Conservation (phyloP, 2,113 vertebrate species). For the Salvelinus fontinalis region DNA sequence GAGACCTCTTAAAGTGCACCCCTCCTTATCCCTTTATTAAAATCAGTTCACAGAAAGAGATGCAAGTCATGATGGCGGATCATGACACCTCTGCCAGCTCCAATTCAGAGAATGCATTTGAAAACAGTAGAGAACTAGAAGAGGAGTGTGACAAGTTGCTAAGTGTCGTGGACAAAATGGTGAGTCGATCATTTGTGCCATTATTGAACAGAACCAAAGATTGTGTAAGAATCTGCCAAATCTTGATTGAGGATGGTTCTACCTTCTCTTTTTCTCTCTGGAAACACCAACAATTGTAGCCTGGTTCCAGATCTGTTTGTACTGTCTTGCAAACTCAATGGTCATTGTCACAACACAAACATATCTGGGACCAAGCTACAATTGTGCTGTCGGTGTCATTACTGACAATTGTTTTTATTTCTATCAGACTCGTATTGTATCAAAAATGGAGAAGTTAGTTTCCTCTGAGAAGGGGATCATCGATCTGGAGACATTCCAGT, state of each 20-base stretch:
- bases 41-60: constrained; percentile 65
- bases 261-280: background rate
- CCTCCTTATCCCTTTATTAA: background rate
- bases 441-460: constrained; percentile 83
- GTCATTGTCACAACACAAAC: too few relatives aligned
- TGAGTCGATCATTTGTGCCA: constrained; percentile 43
- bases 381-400: background rate
- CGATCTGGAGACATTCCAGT: constrained; percentile 83
- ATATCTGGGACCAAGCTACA: too few relatives aligned
- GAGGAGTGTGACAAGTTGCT: constrained; percentile 65
- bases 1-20: background rate
- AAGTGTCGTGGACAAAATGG: constrained; percentile 79
- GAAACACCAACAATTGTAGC: background rate
- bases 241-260: background rate
- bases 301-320: too few relatives aligned
- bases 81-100: constrained; percentile 27
- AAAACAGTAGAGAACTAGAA: constrained; percentile 75
- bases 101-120: constrained; percentile 1
- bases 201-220: too few relatives aligned
- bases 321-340: too few relatives aligned
- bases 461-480: constrained; percentile 80
- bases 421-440: constrained; percentile 56
- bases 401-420: background rate
- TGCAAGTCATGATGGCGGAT: constrained; percentile 53
- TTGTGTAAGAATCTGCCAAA: background rate